Evolutionary conservation across 2,113 vertebrate genomes (phyloP).

Genomic region (Gallinago undulata): DNA sequence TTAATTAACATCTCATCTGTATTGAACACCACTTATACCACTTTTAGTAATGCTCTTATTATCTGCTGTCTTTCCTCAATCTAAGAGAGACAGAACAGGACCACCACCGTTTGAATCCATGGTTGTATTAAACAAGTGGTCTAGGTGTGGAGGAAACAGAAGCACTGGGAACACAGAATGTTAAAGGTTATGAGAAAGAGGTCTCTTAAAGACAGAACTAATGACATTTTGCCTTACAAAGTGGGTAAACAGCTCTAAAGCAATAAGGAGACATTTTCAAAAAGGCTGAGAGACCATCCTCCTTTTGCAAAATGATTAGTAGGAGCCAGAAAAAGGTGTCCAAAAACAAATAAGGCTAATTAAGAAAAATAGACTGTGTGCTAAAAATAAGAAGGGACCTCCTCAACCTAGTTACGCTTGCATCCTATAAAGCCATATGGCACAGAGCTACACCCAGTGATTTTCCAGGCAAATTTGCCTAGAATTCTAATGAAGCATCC

Average conservation of each 20-base stretch:
- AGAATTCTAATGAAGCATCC: background rate
- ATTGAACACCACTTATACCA: background rate
- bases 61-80: background rate
- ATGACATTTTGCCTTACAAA: background rate
- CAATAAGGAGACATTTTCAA: background rate
- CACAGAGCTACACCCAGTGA: background rate
- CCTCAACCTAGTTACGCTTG: background rate
- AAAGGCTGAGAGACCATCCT: background rate
- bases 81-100: background rate
- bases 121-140: background rate
- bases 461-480: background rate
- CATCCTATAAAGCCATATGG: background rate
- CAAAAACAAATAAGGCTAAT: background rate
- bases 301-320: background rate
- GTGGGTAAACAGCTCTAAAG: background rate
- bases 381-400: background rate
- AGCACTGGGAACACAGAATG: background rate
- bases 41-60: background rate
- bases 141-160: background rate
- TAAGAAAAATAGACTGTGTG: background rate
- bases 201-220: background rate
- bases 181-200: background rate
- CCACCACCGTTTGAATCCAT: background rate
- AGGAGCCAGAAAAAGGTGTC: background rate
- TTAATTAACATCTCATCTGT: background rate